Percentiles rank a stretch among this genome's conserved stretches.
These are phyloP conservation scores for Dromiciops gliroides DNA, from an alignment of 2,113 vertebrate genomes.

Conservation along the genomic window DNA sequence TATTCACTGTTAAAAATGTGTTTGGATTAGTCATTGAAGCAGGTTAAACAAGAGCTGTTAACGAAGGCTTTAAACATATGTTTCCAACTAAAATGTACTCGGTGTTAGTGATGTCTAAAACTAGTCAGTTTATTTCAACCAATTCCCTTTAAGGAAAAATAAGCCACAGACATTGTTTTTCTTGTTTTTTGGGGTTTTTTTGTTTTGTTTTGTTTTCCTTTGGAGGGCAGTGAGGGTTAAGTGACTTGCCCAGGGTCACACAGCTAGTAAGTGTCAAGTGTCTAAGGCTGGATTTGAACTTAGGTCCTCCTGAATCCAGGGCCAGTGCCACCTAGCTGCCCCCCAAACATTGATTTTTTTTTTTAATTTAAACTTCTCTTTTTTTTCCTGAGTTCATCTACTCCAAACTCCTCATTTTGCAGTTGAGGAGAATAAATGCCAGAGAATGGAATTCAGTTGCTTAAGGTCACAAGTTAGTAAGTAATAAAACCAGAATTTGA, in stretches of 20 bases:
- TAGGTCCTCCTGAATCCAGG: too few relatives aligned
- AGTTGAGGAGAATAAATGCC: background rate
- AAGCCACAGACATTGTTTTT: background rate
- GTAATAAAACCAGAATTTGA: background rate
- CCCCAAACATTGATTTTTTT: background rate
- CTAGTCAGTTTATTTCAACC: background rate
- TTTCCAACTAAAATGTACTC: background rate
- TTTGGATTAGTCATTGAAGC: background rate
- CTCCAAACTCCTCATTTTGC: background rate
- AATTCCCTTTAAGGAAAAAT: background rate
- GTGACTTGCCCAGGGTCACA: too few relatives aligned
- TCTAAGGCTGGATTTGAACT: too few relatives aligned
- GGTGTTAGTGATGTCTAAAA: background rate
- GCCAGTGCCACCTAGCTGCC: too few relatives aligned
- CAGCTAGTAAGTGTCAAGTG: too few relatives aligned
- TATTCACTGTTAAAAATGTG: rapidly evolving
- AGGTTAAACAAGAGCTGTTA: background rate
- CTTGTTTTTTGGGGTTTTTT: too few relatives aligned
- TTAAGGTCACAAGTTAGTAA: background rate
- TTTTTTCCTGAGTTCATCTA: background rate
- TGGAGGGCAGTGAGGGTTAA: too few relatives aligned
- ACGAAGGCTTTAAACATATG: background rate
- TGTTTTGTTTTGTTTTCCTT: too few relatives aligned
- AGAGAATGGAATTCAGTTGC: background rate
- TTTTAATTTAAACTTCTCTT: background rate